Conservation (phyloP, 2,113 vertebrate species). For the Grantiella picta region DNA sequence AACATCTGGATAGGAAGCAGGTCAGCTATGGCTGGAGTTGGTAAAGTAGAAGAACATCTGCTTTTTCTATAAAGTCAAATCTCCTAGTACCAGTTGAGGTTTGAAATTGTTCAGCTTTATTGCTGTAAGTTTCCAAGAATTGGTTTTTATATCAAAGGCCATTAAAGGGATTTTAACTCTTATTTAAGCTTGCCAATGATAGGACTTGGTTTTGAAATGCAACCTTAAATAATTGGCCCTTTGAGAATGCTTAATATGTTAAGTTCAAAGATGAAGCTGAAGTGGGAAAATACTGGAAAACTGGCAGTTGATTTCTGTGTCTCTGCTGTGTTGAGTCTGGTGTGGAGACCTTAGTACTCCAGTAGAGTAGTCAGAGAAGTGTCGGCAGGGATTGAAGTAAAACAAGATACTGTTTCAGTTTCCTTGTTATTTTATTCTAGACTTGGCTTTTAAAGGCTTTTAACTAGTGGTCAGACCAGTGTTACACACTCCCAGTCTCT, state of each 20-base stretch:
- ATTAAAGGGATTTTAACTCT: not conserved
- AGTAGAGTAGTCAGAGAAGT: not conserved
- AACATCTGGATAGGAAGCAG: not conserved
- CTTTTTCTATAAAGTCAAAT: conserved; percentile 8
- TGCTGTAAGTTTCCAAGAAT: not conserved
- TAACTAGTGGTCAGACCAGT: not conserved
- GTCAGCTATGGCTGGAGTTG: not conserved
- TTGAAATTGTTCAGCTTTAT: not conserved
- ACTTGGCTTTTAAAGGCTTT: not conserved
- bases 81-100: not conserved
- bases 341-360: not conserved
- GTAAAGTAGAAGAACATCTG: not conserved
- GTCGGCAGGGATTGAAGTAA: not conserved
- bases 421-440: not conserved
- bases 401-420: not conserved
- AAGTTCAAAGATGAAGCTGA: not conserved
- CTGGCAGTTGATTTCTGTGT: not conserved
- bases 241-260: not conserved
- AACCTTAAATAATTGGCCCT: not conserved
- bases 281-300: not conserved
- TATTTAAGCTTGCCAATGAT: not conserved
- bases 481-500: not conserved
- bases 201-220: not conserved
- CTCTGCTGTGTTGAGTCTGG: not conserved
- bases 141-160: not conserved